Base-by-base conservation (phyloP, 2,888 invertebrate species). In the Phengaris arion region DNA sequence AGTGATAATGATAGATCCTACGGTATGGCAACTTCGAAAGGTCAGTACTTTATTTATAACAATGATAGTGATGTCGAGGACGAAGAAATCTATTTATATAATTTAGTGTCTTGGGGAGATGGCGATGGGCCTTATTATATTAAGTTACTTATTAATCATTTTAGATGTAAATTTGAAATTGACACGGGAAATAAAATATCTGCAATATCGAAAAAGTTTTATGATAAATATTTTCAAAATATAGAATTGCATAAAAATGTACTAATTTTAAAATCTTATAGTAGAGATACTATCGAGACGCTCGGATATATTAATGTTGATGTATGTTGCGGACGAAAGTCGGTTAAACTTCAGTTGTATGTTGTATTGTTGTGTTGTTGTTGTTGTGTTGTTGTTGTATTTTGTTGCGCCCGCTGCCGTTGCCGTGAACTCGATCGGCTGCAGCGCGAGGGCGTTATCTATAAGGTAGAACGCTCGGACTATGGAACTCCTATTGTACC, bases 351-450 rank as follows among this genome's bases (percentile, higher is more conserved):
- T 22, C 22, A 22, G 22, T 22, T 22, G 22, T 22, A 22, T 22
- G 22, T 22, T 22, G 22, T n/a, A n/a, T n/a, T n/a, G n/a, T n/a
- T n/a, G n/a, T n/a, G n/a, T n/a, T n/a, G n/a, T n/a, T n/a, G n/a
- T n/a, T n/a, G n/a, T n/a, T n/a, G n/a, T n/a, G n/a, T n/a, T n/a
- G n/a, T n/a, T n/a, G n/a, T n/a, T n/a, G n/a, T n/a, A n/a, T n/a
- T n/a, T n/a, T n/a, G n/a, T n/a, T 22, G 22, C 79, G 82, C 7
- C 74, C 80, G 10, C 75, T 80, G 68, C 81, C 81, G 51, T 68
- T 81, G 52, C 80, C 81, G 64, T 12, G 82, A 83, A 74, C 76
- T 83, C 7, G 77, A 79, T 7, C 80, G 83, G 0, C 75, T 84
- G 55, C 79, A 80, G 70, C 74, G 75, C 45, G 81, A 79, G 64